Percentiles rank a stretch among this genome's conserved stretches.
Evolutionary conservation across 2,888 invertebrate genomes (phyloP).

Genomic region (Epsilonema sp.): DNA sequence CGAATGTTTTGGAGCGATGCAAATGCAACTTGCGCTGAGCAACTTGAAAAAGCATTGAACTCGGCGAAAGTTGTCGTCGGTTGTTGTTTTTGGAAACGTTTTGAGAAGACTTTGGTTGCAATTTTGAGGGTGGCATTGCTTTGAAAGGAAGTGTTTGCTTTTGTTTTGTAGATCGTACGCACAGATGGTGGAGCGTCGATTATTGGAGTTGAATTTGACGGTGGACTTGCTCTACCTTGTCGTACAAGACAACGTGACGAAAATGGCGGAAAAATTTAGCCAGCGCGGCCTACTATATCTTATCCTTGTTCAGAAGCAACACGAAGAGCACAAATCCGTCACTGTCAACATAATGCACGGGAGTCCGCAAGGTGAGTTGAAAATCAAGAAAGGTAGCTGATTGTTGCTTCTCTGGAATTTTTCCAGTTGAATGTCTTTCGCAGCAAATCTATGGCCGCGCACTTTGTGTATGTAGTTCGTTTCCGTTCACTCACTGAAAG

Average conservation of each 20-base stretch:
- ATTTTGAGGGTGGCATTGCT: no score
- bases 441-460: no score
- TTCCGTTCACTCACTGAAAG: no score
- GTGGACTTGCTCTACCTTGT: slow-evolving; percentile 76
- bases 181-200: slow-evolving; percentile 58
- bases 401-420: no score
- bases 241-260: slow-evolving; percentile 59
- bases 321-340: slow-evolving; percentile 62
- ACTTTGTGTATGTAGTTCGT: no score
- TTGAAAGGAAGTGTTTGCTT: no score
- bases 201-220: slow-evolving; percentile 47
- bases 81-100: no score
- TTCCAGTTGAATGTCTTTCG: background rate
- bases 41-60: no score
- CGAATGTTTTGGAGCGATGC: no score
- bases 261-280: slow-evolving; percentile 64
- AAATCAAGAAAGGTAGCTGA: background rate
- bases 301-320: slow-evolving; percentile 60
- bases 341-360: slow-evolving; percentile 78
- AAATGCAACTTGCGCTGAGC: no score
- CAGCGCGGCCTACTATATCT: slow-evolving; percentile 72
- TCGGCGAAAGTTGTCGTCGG: no score
- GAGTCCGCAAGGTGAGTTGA: slow-evolving; percentile 47
- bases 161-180: slow-evolving; percentile 55
- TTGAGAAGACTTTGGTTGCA: no score